Conservation (phyloP, 92 coral and sea anemone genomes). For the Bergia puertoricense region DNA sequence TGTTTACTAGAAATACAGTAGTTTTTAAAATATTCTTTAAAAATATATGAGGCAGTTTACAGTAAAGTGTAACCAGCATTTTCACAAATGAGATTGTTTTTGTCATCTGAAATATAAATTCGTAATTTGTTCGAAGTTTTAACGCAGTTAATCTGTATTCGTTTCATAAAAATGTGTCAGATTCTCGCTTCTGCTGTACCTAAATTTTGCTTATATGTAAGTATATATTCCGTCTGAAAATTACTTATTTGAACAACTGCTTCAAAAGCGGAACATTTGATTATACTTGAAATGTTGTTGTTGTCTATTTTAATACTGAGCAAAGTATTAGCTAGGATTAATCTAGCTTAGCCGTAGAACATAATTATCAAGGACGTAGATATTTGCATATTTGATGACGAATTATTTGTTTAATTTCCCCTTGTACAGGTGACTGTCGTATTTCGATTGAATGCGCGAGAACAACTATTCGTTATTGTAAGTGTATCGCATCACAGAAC, state of each 20-base stretch:
- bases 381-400: slow-evolving; percentile 27
- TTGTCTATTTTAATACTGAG: not conserved
- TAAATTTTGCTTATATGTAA: too few relatives aligned
- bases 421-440: not conserved
- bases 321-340: not conserved
- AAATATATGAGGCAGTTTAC: not conserved
- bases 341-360: not conserved
- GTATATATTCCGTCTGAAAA: not conserved
- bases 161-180: not conserved
- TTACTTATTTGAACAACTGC: not conserved
- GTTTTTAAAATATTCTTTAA: not conserved
- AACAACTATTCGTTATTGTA: not conserved
- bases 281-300: not conserved
- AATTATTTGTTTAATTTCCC: not conserved
- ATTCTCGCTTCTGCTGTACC: too few relatives aligned
- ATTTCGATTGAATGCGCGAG: not conserved
- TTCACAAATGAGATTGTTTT: not conserved
- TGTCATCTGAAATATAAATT: not conserved
- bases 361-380: not conserved
- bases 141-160: not conserved
- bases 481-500: not conserved
- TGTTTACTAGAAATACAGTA: not conserved
- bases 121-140: not conserved
- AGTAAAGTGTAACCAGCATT: not conserved
- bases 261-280: not conserved